A percentile compares a stretch with the other conserved stretches of the same genome.
Evolutionary conservation across 2,888 invertebrate species (phyloP).

Genomic region (Cantharis rustica): DNA sequence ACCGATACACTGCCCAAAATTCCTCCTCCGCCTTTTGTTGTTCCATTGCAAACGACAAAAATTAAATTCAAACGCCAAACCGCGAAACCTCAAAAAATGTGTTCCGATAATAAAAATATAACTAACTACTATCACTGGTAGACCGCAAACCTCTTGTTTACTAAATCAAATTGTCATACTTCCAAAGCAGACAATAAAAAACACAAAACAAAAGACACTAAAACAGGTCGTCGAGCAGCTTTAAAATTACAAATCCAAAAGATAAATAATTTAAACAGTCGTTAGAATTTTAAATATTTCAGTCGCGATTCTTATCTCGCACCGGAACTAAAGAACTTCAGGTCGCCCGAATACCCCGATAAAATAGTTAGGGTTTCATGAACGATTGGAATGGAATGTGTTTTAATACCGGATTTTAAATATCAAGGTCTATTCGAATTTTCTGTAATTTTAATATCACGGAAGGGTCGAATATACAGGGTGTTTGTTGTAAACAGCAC

Average conservation of each 20-base stretch:
- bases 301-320: background rate
- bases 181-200: background rate
- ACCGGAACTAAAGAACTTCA: background rate
- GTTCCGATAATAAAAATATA: background rate
- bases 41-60: background rate
- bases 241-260: background rate
- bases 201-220: background rate
- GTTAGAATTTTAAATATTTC: background rate
- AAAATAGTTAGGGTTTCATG: background rate
- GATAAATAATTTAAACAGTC: background rate
- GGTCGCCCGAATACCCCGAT: background rate
- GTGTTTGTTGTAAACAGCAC: background rate
- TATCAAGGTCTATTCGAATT: background rate
- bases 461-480: background rate
- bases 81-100: background rate
- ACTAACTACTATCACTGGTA: background rate
- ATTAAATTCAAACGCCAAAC: background rate
- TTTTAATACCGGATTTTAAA: background rate
- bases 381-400: background rate
- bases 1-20: background rate
- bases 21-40: background rate
- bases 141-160: background rate
- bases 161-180: background rate
- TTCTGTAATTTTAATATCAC: background rate
- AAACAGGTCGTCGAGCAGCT: background rate